Conservation (phyloP, 2,113 vertebrate genomes). For the Salvelinus alpinus region DNA sequence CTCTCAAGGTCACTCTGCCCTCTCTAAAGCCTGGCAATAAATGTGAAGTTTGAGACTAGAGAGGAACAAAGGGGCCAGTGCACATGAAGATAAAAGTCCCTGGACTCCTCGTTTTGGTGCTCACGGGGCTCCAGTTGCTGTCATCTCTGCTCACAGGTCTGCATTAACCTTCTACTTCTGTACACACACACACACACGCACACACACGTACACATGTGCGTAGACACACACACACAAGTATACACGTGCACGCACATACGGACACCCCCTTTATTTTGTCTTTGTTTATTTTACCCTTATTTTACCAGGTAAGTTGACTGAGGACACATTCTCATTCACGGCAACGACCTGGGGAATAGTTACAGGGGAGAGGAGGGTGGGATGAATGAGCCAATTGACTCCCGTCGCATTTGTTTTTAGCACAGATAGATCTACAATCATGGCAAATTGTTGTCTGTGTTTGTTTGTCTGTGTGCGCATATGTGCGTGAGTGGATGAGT, state of each 20-base stretch:
- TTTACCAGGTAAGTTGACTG: no score
- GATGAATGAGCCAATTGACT: background rate
- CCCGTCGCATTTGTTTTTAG: no score
- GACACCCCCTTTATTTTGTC: background rate
- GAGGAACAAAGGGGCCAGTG: conserved; percentile 11
- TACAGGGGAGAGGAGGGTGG: no score
- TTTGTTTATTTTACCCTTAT: no score
- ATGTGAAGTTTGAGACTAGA: conserved; percentile 44
- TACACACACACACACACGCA: background rate
- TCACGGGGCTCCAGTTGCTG: conserved; percentile 42
- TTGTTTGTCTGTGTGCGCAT: no score
- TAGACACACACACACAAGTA: conserved; percentile 25
- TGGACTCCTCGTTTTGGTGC: conserved; percentile 24
- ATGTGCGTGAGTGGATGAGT: no score
- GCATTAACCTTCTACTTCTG: conserved; percentile 62
- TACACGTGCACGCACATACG: background rate
- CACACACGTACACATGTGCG: no score
- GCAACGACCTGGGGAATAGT: no score
- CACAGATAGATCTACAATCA: no score
- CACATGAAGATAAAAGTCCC: conserved; percentile 42
- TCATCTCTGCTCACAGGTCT: conserved; percentile 55
- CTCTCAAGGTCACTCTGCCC: conserved; percentile 63
- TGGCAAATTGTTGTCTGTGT: no score
- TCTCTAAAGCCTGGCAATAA: conserved; percentile 49
- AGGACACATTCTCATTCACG: no score